A percentile compares a stretch with the other conserved stretches of the same genome.
Evolutionary conservation across 2,888 invertebrate species (phyloP).

Genomic region (Drosophila paracracens): DNA sequence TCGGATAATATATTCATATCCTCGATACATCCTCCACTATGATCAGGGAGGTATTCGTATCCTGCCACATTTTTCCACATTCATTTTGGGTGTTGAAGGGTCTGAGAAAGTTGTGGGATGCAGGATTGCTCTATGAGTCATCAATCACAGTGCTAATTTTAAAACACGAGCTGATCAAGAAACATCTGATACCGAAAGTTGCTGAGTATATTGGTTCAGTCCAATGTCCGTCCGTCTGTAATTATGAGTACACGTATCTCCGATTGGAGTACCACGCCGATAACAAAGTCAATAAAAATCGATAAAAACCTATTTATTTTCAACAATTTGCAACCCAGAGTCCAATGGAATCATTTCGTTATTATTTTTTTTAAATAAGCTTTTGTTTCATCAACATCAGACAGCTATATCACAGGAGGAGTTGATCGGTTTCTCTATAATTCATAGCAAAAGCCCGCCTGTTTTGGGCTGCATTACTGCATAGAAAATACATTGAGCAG

Average conservation of each 20-base stretch:
- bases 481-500: background rate
- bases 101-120: conserved; percentile 84
- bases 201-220: background rate
- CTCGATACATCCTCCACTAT: conserved; percentile 80
- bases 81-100: conserved; percentile 88
- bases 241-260: background rate
- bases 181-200: background rate
- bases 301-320: background rate
- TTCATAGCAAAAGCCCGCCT: background rate
- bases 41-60: conserved; percentile 92
- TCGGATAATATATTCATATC: conserved; percentile 85
- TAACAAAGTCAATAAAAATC: background rate
- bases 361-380: background rate
- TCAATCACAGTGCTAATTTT: background rate
- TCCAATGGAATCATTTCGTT: background rate
- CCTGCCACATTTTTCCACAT: conserved; percentile 61
- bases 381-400: background rate
- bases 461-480: background rate
- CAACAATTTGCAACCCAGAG: background rate
- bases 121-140: conserved; percentile 36
- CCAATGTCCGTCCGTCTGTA: background rate
- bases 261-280: background rate
- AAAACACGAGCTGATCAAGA: background rate
- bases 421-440: background rate
- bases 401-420: background rate